phyloP scores from a whole-genome alignment of 53 echinoderm and acorn worm species.

The Echinometra lucunter region DNA sequence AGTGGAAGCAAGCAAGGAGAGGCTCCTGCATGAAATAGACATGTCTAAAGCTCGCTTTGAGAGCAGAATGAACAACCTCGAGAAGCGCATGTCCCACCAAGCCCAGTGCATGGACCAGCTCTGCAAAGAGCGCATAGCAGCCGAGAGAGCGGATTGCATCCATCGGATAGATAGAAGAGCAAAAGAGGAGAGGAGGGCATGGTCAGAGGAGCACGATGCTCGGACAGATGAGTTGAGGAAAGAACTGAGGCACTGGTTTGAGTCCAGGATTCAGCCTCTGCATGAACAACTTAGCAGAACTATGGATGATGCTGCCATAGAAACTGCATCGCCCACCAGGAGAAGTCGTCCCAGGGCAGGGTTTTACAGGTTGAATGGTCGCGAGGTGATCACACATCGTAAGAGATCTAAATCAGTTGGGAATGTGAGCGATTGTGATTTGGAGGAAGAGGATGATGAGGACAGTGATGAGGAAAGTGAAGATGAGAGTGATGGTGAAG shows the following conservation, averaged over 20 bases:
- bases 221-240: conserved; percentile 74
- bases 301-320: conserved; percentile 64
- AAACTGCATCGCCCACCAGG: not conserved
- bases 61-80: conserved; percentile 83
- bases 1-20: conserved; percentile 96
- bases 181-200: conserved; percentile 82
- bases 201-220: conserved; percentile 83
- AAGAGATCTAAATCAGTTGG: conserved; percentile 71
- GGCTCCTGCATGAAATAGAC: conserved; percentile 93
- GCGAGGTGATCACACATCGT: conserved; percentile 53
- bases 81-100: conserved; percentile 92
- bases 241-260: conserved; percentile 84
- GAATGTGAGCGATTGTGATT: conserved; percentile 59
- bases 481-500: conserved; percentile 58
- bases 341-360: conserved; percentile 61
- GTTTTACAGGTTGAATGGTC: conserved; percentile 46
- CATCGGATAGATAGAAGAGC: conserved; percentile 91
- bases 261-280: conserved; percentile 82
- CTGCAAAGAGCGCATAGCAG: conserved; percentile 86
- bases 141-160: conserved; percentile 89
- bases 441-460: conserved; percentile 59
- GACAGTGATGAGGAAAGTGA: conserved; percentile 14
- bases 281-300: conserved; percentile 81
- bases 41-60: conserved; percentile 88
- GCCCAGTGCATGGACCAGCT: conserved; percentile 90